Conservation (phyloP, 2,113 vertebrate species). For the Gavia stellata region DNA sequence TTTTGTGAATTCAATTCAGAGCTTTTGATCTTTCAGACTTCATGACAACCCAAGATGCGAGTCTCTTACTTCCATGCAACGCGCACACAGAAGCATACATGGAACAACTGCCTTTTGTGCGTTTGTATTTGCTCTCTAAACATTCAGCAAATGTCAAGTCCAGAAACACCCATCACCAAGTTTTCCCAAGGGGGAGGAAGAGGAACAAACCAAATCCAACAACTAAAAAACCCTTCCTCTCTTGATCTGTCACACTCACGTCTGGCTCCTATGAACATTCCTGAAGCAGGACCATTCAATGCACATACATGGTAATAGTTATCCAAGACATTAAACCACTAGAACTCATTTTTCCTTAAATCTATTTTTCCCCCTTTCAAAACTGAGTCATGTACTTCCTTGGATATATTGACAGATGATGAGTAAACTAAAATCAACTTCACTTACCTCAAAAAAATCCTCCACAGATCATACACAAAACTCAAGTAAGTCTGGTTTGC, state of each 20-base stretch:
- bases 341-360: background rate
- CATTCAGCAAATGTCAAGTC: background rate
- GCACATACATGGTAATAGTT: background rate
- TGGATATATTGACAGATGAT: background rate
- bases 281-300: background rate
- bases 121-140: background rate
- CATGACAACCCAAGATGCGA: fast-evolving
- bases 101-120: background rate
- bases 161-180: background rate
- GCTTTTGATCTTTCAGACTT: background rate
- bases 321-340: background rate
- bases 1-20: background rate
- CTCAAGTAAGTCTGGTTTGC: background rate
- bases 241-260: background rate
- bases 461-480: background rate
- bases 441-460: background rate
- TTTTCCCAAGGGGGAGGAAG: background rate
- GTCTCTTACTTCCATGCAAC: fast-evolving
- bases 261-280: background rate
- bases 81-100: background rate
- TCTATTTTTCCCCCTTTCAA: background rate
- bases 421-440: background rate
- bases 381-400: background rate
- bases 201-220: background rate
- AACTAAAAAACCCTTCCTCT: background rate